Base-by-base conservation (phyloP, 2,888 invertebrate genomes). In the Teleiodes luculella region DNA sequence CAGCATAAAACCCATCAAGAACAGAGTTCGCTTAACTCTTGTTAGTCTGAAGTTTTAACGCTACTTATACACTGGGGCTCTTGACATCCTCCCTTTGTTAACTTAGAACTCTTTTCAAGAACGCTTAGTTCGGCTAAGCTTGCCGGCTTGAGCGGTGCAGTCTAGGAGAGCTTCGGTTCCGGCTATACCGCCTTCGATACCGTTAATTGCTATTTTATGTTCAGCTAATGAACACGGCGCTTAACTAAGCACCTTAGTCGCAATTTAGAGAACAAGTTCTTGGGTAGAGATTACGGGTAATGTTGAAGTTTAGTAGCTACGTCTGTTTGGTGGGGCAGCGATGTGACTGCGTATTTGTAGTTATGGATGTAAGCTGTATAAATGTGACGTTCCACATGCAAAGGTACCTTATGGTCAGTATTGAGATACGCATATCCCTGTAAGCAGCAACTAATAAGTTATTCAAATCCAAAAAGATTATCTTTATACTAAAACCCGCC, bases 11-110 rank as follows among this genome's bases (percentile, higher is more conserved):
- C 43, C 46, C 52, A 57, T 49, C 52, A 33, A 18, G 48, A 13
- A n/a, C 39, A 18, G 33, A 49, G 37, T 49, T 49, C 54, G 80
- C 85, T 87, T 91, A 90, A 90, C 86, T 85, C 89, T 80, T 89
- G 89, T 90, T 90, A 90, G 91, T 90, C 83, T 81, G 87, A 91
- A 91, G 91, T 92, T 92, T 92, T 91, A 91, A 91, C 91, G 77
- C 83, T 87, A 86, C 80, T 90, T 88, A 81, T 79, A 78, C 79
- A 72, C 67, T 65, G 60, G 66, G 66, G 68, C 73, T 74, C 80
- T 80, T 74, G 75, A 73, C 74, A 71, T 71, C 51, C 59, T 70
- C 39, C 60, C 56, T 75, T 76, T 77, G 74, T 68, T 74, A 74
- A 68, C 77, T 68, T 78, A 77, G 64, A 71, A 74, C 70, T 72